Evolutionary conservation across 2,797 vertebrate genomes (phyloP).

Genomic region (Aulostomus chinensis): DNA sequence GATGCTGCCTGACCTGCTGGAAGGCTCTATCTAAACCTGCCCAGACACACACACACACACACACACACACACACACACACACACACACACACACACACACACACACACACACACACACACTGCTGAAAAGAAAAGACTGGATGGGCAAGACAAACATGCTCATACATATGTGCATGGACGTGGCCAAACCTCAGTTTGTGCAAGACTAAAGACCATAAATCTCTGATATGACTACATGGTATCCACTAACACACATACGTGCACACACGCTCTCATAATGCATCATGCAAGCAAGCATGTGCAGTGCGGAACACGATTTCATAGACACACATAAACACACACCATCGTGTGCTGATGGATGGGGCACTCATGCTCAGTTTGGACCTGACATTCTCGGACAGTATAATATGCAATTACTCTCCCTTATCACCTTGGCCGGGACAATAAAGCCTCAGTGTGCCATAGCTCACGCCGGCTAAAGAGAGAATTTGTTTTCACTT

Average conservation of each 20-base stretch:
- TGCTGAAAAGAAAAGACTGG: slow-evolving; percentile 14
- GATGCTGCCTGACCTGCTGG: slow-evolving; percentile 89
- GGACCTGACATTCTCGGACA: slow-evolving; percentile 99
- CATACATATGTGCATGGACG: slow-evolving; percentile 33
- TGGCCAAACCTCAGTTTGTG: slow-evolving; percentile 5
- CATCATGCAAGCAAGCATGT: slow-evolving; percentile 68
- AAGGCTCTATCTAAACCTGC: slow-evolving; percentile 91
- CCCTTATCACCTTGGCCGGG: slow-evolving; percentile 99
- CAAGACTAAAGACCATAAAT: slow-evolving; percentile 39
- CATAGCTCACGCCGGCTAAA: slow-evolving; percentile 98
- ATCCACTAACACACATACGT: slow-evolving; percentile 34
- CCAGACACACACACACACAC: slow-evolving; percentile 49
- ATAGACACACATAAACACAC: slow-evolving; percentile 60
- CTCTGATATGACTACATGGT: slow-evolving; percentile 36
- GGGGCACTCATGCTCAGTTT: slow-evolving; percentile 95
- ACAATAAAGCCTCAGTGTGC: slow-evolving; percentile 98
- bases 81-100: slow-evolving; percentile 49
- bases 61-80: slow-evolving; percentile 32
- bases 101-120: slow-evolving; percentile 32
- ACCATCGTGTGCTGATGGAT: slow-evolving; percentile 91
- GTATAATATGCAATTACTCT: slow-evolving; percentile 99
- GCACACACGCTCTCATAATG: slow-evolving; percentile 44
- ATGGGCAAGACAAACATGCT: slow-evolving; percentile 31
- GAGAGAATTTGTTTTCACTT: slow-evolving; percentile 99
- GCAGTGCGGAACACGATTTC: slow-evolving; percentile 44